Conservation (phyloP, 2,888 invertebrate species). For the Eueremaeus valkanovi region DNA sequence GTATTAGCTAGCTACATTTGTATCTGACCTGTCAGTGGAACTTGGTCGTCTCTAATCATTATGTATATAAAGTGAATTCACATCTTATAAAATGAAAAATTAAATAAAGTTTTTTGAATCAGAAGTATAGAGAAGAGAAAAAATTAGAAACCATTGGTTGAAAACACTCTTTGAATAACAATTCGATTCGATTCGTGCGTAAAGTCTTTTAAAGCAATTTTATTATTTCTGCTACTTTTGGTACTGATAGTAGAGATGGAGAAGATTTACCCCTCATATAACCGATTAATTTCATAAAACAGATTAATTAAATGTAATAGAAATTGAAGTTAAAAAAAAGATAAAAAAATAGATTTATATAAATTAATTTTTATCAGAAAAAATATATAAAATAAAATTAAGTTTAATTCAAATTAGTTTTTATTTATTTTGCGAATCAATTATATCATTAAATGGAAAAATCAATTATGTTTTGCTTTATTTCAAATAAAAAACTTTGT, state of each 20-base stretch:
- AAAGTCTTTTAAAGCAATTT: background rate
- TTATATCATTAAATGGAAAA: conserved; percentile 10
- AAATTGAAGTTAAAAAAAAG: background rate
- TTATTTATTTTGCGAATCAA: background rate
- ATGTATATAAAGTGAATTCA: too few relatives aligned
- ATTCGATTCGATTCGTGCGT: background rate
- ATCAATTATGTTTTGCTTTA: background rate
- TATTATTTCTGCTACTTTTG: too few relatives aligned
- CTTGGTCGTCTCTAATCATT: too few relatives aligned
- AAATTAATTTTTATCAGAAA: background rate
- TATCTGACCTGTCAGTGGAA: too few relatives aligned
- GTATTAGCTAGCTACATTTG: too few relatives aligned
- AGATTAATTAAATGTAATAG: background rate
- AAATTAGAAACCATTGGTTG: background rate
- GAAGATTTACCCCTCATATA: too few relatives aligned
- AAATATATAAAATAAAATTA: background rate
- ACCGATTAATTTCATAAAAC: too few relatives aligned
- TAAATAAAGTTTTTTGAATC: too few relatives aligned
- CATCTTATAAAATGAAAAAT: too few relatives aligned
- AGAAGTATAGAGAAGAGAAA: background rate
- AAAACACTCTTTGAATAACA: background rate
- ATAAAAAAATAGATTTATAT: background rate
- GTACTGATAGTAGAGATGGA: too few relatives aligned
- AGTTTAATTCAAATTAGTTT: background rate
- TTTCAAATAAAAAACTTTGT: background rate